These are phyloP conservation scores for Dryoscopus gambensis DNA, from an alignment of 2,113 vertebrate genomes.

Conservation along the genomic window DNA sequence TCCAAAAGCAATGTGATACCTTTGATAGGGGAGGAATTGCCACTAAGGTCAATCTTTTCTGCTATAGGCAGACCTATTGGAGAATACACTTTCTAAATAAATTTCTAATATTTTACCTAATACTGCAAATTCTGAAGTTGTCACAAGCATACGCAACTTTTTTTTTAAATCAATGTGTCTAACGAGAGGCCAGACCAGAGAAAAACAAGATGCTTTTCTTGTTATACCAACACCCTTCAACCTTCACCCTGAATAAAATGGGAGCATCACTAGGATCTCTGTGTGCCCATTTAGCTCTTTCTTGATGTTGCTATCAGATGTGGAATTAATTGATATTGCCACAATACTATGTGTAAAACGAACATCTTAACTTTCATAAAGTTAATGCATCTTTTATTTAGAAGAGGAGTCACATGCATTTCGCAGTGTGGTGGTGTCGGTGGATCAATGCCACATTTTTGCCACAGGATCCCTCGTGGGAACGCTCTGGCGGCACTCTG, in stretches of 20 bases:
- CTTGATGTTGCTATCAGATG: neutral
- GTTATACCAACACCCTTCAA: neutral
- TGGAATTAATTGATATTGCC: neutral
- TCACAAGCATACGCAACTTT: neutral
- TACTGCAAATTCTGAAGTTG: neutral
- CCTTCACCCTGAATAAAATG: neutral
- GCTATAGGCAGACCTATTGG: neutral
- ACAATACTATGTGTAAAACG: neutral
- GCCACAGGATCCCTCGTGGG: no score
- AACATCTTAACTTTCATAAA: neutral
- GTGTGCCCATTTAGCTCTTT: neutral
- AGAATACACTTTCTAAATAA: neutral
- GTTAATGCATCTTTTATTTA: neutral
- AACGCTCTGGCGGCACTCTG: no score
- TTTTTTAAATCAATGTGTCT: neutral
- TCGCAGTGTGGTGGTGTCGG: no score
- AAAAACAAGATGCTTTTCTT: neutral
- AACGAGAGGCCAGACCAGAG: neutral
- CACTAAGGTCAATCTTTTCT: neutral
- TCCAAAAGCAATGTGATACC: neutral
- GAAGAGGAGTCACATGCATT: neutral
- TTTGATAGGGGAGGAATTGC: neutral
- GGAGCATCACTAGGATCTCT: neutral
- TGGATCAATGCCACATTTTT: no score
- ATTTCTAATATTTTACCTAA: neutral